Percentiles rank a stretch among this genome's conserved stretches.
phyloP scores from a whole-genome alignment of 1,140 invertebrate genomes.

The Diploscapter pachys region DNA sequence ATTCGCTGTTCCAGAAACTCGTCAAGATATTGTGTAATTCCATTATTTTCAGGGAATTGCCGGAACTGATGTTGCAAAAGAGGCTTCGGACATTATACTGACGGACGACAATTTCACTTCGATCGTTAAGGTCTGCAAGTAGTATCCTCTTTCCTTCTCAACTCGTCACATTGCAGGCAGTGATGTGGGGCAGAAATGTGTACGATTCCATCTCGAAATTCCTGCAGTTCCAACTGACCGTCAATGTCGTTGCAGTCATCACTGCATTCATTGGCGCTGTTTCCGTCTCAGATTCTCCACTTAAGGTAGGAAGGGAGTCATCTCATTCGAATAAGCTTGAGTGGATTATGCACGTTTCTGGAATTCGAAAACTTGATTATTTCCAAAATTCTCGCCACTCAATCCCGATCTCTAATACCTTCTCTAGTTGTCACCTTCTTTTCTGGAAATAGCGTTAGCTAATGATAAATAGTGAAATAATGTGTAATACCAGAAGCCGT shows the following conservation, averaged over 20 bases:
- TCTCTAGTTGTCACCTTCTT: too few species aligned
- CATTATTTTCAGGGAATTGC: constrained; percentile 50
- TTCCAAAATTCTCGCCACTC: too few species aligned
- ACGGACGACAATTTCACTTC: constrained; percentile 61
- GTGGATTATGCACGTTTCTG: too few species aligned
- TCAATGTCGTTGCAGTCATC: constrained; percentile 96
- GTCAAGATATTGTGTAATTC: too few species aligned
- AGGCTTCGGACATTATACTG: constrained; percentile 60
- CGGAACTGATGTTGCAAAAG: constrained; percentile 60
- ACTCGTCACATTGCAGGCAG: constrained; percentile 39
- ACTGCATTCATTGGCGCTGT: constrained; percentile 97
- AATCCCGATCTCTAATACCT: too few species aligned
- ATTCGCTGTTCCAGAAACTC: too few species aligned
- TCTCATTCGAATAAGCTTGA: too few species aligned
- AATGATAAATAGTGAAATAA: too few species aligned
- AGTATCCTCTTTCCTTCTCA: constrained; percentile 58
- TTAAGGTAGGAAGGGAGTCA: constrained; percentile 22
- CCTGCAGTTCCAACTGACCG: constrained; percentile 96
- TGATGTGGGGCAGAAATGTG: constrained; percentile 72
- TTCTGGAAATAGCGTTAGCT: too few species aligned
- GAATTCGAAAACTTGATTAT: too few species aligned
- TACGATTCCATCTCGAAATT: constrained; percentile 99
- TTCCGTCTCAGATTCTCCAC: constrained; percentile 62
- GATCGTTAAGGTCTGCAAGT: constrained; percentile 52
- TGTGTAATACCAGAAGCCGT: too few species aligned